These are phyloP conservation scores for Schizopygopsis pylzovi DNA, from an alignment of 2,797 vertebrate genomes.

Conservation along the genomic window DNA sequence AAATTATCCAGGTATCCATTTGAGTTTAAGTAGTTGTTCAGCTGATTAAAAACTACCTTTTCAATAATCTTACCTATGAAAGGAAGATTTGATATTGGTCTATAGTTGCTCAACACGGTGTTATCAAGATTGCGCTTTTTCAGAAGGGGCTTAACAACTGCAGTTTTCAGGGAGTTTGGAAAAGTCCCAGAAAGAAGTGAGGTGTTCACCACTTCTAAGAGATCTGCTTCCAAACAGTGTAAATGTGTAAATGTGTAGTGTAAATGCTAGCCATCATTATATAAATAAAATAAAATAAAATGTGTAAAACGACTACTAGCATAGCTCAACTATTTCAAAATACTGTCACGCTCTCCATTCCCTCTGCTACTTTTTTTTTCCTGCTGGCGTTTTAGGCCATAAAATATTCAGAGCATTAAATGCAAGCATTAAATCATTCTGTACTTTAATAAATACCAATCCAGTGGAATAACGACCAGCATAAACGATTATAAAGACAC, in stretches of 20 bases:
- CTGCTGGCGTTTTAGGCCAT: not conserved
- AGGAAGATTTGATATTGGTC: too few species aligned
- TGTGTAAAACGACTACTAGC: not conserved
- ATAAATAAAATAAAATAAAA: not conserved
- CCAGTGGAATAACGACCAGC: constrained; percentile 18
- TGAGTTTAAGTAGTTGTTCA: too few species aligned
- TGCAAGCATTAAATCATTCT: constrained; percentile 36
- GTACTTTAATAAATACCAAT: constrained; percentile 37
- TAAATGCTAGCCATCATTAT: not conserved
- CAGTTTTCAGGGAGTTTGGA: too few species aligned
- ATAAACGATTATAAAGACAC: constrained; percentile 45
- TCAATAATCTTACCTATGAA: too few species aligned
- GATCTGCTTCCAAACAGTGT: too few species aligned
- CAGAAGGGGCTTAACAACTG: too few species aligned
- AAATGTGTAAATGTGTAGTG: not conserved
- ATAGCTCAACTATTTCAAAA: not conserved
- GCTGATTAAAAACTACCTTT: too few species aligned
- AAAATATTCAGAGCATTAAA: constrained; percentile 31
- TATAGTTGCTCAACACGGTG: too few species aligned
- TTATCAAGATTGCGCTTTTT: too few species aligned
- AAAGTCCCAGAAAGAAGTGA: too few species aligned
- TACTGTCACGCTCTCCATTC: not conserved
- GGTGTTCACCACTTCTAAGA: too few species aligned
- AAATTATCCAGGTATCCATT: too few species aligned
- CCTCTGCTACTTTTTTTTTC: not conserved